Evolutionary conservation across 2,888 invertebrate species (phyloP).

Genomic region (Himalopsyche japonica): DNA sequence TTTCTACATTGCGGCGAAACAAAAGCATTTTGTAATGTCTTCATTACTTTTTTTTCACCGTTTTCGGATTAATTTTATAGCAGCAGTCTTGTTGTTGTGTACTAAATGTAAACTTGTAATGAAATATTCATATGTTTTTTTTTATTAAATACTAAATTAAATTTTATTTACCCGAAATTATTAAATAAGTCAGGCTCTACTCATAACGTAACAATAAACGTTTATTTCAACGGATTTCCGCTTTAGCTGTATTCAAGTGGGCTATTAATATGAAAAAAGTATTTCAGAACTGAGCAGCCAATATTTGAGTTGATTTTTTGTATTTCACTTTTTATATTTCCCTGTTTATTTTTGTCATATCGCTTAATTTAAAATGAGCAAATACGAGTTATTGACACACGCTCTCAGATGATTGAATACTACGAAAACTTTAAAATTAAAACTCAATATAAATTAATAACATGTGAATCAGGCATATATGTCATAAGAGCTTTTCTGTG

Average conservation of each 20-base stretch:
- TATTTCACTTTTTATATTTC: no score
- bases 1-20: neutral
- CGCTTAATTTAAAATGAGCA: no score
- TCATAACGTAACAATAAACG: neutral
- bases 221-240: neutral
- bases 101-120: neutral
- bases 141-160: neutral
- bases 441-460: no score
- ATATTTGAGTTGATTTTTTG: no score
- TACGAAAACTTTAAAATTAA: no score
- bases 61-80: neutral
- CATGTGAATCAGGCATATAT: no score
- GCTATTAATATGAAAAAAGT: no score
- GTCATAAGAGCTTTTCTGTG: no score
- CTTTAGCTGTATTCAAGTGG: neutral
- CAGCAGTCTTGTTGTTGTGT: neutral
- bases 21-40: constrained; percentile 1
- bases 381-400: no score
- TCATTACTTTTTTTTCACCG: constrained; percentile 1
- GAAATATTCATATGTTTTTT: constrained; percentile 3
- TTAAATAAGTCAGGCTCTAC: neutral
- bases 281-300: no score
- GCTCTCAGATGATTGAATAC: no score
- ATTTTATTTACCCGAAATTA: neutral
- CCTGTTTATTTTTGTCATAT: no score